These are phyloP conservation scores for Nemurella pictetii DNA, from an alignment of 2,888 invertebrate species.

Conservation along the genomic window DNA sequence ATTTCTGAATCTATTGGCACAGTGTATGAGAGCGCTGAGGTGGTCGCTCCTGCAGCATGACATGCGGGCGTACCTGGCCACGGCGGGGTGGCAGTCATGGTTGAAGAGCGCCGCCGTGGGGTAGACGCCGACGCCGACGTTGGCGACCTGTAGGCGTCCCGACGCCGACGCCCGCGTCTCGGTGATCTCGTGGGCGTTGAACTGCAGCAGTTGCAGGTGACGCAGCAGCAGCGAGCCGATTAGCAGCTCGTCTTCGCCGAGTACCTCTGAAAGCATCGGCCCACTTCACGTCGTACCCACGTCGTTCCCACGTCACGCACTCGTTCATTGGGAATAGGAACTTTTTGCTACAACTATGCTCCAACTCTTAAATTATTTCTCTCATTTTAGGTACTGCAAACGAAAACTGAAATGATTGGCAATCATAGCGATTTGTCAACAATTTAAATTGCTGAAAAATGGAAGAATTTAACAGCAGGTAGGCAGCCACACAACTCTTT, in stretches of 20 bases:
- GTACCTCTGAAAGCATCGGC: conserved; percentile 50
- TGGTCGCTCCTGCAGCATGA: too few species aligned
- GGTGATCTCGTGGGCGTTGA: conserved; percentile 83
- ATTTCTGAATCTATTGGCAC: too few species aligned
- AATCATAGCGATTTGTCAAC: too few species aligned
- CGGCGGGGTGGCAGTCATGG: conserved; percentile 80
- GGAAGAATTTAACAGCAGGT: too few species aligned
- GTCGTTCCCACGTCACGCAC: background rate
- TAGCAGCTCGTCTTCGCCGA: conserved; percentile 59
- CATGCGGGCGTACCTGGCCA: conserved; percentile 62
- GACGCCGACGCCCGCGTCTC: conserved; percentile 57
- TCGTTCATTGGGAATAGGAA: background rate
- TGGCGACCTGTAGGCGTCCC: conserved; percentile 58
- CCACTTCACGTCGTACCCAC: background rate
- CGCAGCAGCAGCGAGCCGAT: conserved; percentile 68
- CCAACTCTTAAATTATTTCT: too few species aligned
- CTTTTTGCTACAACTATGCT: too few species aligned
- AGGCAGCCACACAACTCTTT: too few species aligned
- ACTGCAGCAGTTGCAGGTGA: conserved; percentile 77
- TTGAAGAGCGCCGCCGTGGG: conserved; percentile 79
- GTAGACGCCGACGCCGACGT: conserved; percentile 73
- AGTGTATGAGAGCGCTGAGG: too few species aligned
- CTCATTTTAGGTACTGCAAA: too few species aligned
- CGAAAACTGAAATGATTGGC: too few species aligned
- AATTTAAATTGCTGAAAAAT: too few species aligned